A percentile compares a stretch with the other conserved stretches of the same genome.
Evolutionary conservation across 2,797 vertebrate genomes (phyloP).

Genomic region (Tokudaia tokunoshimensis): DNA sequence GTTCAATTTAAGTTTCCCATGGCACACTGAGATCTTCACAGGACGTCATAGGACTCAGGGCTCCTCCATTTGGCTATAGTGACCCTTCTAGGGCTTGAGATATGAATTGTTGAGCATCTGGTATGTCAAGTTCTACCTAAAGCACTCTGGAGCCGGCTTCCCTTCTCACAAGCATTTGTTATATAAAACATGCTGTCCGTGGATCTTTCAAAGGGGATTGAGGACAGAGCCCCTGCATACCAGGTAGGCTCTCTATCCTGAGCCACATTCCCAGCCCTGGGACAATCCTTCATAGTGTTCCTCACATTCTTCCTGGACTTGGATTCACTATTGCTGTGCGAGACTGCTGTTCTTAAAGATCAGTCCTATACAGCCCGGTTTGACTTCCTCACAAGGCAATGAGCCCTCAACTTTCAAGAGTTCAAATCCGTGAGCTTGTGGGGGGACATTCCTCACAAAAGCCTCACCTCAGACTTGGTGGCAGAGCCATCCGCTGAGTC

Average conservation of each 20-base stretch:
- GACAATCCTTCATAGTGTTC: background rate
- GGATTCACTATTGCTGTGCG: background rate
- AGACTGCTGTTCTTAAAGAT: background rate
- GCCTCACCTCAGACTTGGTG: background rate
- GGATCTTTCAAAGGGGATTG: background rate
- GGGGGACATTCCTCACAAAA: background rate
- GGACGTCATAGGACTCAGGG: background rate
- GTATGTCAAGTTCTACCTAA: background rate
- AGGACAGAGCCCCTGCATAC: background rate
- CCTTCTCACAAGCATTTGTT: background rate
- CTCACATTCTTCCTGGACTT: background rate
- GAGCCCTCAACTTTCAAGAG: background rate
- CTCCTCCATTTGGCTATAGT: background rate
- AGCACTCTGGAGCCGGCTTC: background rate
- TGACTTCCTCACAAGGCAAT: background rate
- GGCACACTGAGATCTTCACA: background rate
- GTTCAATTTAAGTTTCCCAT: background rate
- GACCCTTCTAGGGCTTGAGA: background rate
- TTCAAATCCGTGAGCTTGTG: background rate
- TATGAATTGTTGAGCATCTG: background rate
- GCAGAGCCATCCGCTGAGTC: background rate
- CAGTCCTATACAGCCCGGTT: background rate
- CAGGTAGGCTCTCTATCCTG: background rate
- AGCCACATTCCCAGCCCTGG: background rate
- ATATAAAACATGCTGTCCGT: no score